These are phyloP conservation scores for Neotoxoptera formosana DNA, from an alignment of 1,140 invertebrate genomes.

Conservation along the genomic window DNA sequence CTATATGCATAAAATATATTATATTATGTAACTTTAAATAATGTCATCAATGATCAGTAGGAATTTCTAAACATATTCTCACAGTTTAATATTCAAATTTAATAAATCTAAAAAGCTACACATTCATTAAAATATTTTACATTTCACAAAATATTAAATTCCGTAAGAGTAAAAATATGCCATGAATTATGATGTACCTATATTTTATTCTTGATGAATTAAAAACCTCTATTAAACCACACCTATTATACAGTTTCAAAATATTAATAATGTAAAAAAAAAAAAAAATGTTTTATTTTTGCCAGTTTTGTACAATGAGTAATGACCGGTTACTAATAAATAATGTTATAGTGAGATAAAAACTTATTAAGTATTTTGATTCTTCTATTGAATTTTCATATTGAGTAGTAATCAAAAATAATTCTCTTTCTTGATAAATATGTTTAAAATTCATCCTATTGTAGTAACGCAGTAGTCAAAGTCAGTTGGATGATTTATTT, in stretches of 20 bases:
- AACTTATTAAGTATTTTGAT: not conserved
- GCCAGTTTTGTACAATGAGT: not conserved
- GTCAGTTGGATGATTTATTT: not conserved
- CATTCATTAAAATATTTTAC: not conserved
- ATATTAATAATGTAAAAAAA: not conserved
- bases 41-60: too few relatives aligned
- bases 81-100: not conserved
- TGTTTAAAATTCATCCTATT: not conserved
- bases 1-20: not conserved
- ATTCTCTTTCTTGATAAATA: not conserved
- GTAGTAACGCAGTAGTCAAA: not conserved
- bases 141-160: not conserved
- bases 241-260: not conserved
- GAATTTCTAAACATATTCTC: too few relatives aligned
- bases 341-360: not conserved
- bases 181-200: not conserved
- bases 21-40: not conserved
- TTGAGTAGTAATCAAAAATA: not conserved
- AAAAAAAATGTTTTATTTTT: not conserved
- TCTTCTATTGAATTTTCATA: not conserved
- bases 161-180: not conserved
- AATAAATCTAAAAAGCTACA: not conserved
- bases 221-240: not conserved
- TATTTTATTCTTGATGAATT: not conserved
- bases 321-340: not conserved